Percentiles rank a stretch among this genome's conserved stretches.
These are phyloP conservation scores for Heterodera schachtii DNA, from an alignment of 1,140 invertebrate species.

Conservation along the genomic window DNA sequence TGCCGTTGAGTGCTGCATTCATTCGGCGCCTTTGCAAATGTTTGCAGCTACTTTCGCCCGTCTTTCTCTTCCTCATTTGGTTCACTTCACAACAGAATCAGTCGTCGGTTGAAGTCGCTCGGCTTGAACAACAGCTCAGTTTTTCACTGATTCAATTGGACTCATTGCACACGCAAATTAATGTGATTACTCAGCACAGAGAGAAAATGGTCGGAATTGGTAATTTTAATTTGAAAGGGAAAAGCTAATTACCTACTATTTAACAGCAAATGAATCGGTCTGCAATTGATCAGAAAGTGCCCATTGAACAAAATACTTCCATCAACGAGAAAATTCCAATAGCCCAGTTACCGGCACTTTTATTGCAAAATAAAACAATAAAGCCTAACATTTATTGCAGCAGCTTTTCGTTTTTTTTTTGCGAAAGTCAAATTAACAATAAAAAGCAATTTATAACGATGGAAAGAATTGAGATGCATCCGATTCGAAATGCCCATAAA, in stretches of 20 bases:
- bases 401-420: too few species aligned
- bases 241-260: background rate
- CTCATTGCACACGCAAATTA: slow-evolving; percentile 25
- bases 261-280: too few species aligned
- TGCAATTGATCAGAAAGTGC: too few species aligned
- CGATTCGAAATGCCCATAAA: too few species aligned
- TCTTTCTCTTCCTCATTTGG: slow-evolving; percentile 22
- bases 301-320: too few species aligned
- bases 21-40: slow-evolving; percentile 26
- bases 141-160: slow-evolving; percentile 17
- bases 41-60: slow-evolving; percentile 3
- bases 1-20: slow-evolving; percentile 20
- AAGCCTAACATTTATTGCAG: background rate
- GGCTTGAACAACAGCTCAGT: slow-evolving; percentile 11
- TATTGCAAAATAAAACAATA: too few species aligned
- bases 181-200: slow-evolving; percentile 23
- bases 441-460: too few species aligned
- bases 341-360: too few species aligned
- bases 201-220: slow-evolving; percentile 8
- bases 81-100: slow-evolving; percentile 9
- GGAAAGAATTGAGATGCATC: too few species aligned
- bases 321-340: too few species aligned
- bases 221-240: background rate
- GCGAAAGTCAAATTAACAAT: too few species aligned
- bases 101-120: slow-evolving; percentile 17